Conservation (phyloP, 1,140 invertebrate genomes). For the Lerema accius region DNA sequence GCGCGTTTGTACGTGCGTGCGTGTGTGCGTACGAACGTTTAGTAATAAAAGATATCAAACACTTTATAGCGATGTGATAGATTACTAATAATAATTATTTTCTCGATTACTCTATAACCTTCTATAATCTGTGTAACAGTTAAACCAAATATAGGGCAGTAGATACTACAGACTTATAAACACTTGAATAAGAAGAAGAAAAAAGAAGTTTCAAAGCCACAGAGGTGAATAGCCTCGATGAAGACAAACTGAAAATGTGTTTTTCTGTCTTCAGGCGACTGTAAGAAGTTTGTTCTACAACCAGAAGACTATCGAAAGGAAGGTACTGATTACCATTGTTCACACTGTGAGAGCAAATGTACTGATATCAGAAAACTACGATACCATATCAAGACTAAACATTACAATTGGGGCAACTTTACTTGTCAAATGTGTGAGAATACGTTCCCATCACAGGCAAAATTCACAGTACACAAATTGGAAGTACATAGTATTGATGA, state of each 20-base stretch:
- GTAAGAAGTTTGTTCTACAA: conserved; percentile 49
- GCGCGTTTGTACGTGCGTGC: no score
- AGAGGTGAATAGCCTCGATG: background rate
- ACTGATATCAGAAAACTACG: conserved; percentile 49
- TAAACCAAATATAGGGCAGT: no score
- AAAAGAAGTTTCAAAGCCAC: no score
- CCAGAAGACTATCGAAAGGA: conserved; percentile 56
- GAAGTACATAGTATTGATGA: conserved; percentile 62
- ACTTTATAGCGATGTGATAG: no score
- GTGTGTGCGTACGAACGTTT: no score
- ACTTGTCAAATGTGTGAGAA: conserved; percentile 52
- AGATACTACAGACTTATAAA: no score
- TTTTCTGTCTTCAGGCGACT: conserved; percentile 53
- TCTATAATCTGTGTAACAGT: no score
- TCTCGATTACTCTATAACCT: no score
- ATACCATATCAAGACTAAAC: conserved; percentile 59
- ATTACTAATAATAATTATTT: no score
- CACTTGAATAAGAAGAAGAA: no score
- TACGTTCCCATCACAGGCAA: conserved; percentile 59
- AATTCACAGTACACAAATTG: conserved; percentile 60
- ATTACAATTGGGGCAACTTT: conserved; percentile 58
- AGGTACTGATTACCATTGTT: conserved; percentile 48
- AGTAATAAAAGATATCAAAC: no score
- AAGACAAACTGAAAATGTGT: conserved; percentile 34
- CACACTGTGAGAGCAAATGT: conserved; percentile 57